These are phyloP conservation scores for Amphimedon queenslandica DNA, from an alignment of 37 sponge, comb jelly and placozoan genomes.

Conservation along the genomic window DNA sequence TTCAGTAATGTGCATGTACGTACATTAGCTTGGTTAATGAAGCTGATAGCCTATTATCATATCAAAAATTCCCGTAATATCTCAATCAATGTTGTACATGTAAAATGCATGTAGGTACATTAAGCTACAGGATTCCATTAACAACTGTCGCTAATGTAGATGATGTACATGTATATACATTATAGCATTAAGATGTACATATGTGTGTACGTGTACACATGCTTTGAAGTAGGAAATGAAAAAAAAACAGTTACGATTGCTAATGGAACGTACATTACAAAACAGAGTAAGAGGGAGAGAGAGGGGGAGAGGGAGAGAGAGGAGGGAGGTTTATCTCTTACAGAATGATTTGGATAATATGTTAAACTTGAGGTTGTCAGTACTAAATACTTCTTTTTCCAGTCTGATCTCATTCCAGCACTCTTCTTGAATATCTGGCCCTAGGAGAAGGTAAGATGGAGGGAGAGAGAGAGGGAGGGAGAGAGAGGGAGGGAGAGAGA, in stretches of 20 bases:
- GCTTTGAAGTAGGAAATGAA: background rate
- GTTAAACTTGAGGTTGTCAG: conserved; percentile 51
- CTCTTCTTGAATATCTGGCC: conserved; percentile 59
- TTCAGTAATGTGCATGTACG: background rate
- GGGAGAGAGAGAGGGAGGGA: background rate
- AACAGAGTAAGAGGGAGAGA: too few species aligned
- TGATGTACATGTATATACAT: background rate
- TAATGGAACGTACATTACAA: background rate
- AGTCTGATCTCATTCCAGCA: conserved; percentile 50
- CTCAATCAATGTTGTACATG: too few species aligned
- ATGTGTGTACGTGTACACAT: background rate
- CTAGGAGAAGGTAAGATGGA: conserved; percentile 4
- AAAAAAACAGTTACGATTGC: background rate
- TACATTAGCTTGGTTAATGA: too few species aligned
- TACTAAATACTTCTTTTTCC: conserved; percentile 92
- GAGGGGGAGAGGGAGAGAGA: too few species aligned
- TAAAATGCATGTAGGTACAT: too few species aligned
- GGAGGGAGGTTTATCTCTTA: too few species aligned
- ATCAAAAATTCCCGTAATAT: too few species aligned
- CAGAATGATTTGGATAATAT: conserved; percentile 80
- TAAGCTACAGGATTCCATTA: background rate
- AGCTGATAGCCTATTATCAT: too few species aligned
- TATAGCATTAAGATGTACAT: background rate
- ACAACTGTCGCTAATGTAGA: background rate
- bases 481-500: background rate